Evolutionary conservation across 35 echinoderm and acorn worm genomes (phyloP).

Genomic region (Patiria miniata): DNA sequence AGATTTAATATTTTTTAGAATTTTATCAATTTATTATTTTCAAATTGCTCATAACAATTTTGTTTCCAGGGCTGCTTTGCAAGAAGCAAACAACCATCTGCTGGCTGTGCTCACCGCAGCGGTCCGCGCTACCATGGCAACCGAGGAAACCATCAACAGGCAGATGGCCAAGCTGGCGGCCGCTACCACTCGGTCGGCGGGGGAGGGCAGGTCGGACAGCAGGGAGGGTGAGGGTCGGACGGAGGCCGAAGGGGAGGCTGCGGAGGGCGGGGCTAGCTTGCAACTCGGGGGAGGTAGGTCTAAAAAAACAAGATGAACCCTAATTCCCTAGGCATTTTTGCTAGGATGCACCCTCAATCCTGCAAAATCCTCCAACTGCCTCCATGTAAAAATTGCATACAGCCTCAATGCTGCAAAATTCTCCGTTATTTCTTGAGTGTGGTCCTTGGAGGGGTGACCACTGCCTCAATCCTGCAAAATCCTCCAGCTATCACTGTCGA

Average conservation of each 20-base stretch:
- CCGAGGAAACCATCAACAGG: conserved; percentile 89
- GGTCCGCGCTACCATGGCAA: conserved; percentile 69
- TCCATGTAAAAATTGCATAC: too few relatives aligned
- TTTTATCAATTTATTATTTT: too few relatives aligned
- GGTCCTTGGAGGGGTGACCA: too few relatives aligned
- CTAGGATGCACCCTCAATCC: too few relatives aligned
- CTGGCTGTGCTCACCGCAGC: conserved; percentile 74
- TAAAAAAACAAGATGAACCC: background rate
- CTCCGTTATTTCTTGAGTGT: too few relatives aligned
- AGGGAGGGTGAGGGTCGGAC: conserved; percentile 36
- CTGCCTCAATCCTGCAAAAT: too few relatives aligned
- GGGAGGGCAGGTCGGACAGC: conserved; percentile 24
- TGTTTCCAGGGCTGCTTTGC: conserved; percentile 63
- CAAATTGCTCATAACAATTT: too few relatives aligned
- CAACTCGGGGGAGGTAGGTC: conserved; percentile 55
- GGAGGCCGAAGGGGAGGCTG: conserved; percentile 24
- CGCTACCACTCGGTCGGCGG: conserved; percentile 34
- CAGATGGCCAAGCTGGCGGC: conserved; percentile 44
- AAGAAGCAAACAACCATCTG: conserved; percentile 85
- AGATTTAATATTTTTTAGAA: too few relatives aligned
- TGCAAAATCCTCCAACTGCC: too few relatives aligned
- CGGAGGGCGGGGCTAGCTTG: background rate
- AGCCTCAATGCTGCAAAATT: too few relatives aligned
- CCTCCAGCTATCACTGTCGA: too few relatives aligned
- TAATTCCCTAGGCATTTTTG: too few relatives aligned